Conservation (phyloP, 2,113 vertebrate species). For the Gracilinanus agilis region DNA sequence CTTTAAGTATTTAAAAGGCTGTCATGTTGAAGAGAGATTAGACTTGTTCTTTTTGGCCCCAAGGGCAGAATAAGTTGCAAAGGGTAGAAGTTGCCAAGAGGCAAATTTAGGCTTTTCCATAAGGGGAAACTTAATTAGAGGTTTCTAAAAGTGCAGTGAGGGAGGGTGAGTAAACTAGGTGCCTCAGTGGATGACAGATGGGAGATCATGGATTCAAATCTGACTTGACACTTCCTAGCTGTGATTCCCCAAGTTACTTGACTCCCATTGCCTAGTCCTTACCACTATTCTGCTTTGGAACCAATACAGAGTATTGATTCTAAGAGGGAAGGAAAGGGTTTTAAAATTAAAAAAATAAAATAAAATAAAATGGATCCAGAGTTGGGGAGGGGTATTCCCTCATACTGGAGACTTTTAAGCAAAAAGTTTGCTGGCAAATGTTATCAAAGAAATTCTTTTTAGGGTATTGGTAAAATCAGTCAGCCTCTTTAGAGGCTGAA, state of each 20-base stretch:
- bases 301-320: no score
- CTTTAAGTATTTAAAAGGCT: not conserved
- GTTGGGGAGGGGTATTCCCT: not conserved
- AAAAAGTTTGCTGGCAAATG: not conserved
- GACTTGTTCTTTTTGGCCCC: not conserved
- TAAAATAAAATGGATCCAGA: not conserved
- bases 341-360: no score
- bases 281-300: no score
- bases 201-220: no score
- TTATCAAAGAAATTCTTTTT: not conserved
- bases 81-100: not conserved
- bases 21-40: not conserved
- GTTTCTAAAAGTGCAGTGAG: not conserved
- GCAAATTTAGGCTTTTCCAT: not conserved
- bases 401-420: not conserved
- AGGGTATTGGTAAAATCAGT: not conserved
- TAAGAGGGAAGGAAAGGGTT: no score
- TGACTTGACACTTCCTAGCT: no score
- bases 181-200: no score
- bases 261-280: no score
- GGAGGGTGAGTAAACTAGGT: no score
- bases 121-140: not conserved
- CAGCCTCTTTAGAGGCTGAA: not conserved
- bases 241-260: no score
- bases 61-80: not conserved